Conservation (phyloP, 2,888 invertebrate species). For the Lycaena phlaeas region DNA sequence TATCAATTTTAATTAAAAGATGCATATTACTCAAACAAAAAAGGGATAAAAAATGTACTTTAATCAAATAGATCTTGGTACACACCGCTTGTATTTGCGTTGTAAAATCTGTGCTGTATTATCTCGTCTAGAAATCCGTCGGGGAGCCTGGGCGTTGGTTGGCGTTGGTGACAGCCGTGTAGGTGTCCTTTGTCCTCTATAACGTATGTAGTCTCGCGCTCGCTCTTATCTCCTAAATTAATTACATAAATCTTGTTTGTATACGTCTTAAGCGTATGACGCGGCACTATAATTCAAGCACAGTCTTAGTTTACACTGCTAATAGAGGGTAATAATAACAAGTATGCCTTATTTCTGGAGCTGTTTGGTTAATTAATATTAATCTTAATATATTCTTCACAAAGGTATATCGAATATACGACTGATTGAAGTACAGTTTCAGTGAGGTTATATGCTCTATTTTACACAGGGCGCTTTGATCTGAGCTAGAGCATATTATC, state of each 20-base stretch:
- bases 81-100: not conserved
- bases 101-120: conserved; percentile 7
- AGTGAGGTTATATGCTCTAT: no score
- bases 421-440: no score
- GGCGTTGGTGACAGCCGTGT: conserved; percentile 26
- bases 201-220: conserved; percentile 52
- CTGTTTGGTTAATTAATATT: no score
- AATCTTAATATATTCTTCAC: no score
- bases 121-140: conserved; percentile 8
- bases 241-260: conserved; percentile 73
- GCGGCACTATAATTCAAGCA: conserved; percentile 64
- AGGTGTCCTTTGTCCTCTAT: conserved; percentile 46
- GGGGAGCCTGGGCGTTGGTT: conserved; percentile 21
- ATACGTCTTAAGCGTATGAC: conserved; percentile 71
- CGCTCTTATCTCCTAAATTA: conserved; percentile 71
- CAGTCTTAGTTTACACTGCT: conserved; percentile 57
- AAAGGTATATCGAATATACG: no score
- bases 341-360: conserved; percentile 1
- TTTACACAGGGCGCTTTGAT: no score
- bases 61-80: not conserved
- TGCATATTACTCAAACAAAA: no score
- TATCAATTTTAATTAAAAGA: no score
- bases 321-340: conserved; percentile 46
- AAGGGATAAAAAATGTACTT: not conserved
- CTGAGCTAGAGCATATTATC: no score